Evolutionary conservation across 2,888 invertebrate species (phyloP), one percentile per base, ranked within the genome.

Genomic region (Acanthococcus lagerstroemiae): DNA sequence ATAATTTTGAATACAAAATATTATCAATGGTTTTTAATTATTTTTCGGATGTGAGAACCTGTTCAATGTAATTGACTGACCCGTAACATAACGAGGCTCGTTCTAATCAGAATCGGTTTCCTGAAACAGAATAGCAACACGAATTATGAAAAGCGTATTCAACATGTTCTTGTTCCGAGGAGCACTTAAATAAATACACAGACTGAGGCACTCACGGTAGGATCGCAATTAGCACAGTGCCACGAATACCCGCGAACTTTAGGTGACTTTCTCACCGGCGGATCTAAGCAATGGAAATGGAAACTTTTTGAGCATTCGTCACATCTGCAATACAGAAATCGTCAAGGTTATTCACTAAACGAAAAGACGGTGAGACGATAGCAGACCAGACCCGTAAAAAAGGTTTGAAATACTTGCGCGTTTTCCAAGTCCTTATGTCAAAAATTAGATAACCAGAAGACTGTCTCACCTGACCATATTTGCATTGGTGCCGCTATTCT

Each of bases 191-290:
- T 9, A 57, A 46, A 57, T n/a, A n/a, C n/a, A n/a, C n/a, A n/a
- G n/a, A n/a, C n/a, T 46, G 12, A 58, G 37, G 60, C 3, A 82
- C 83, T 82, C 76, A 88, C 91, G 73, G 90, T 90, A 68, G 90
- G 90, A 80, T 94, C 94, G 80, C 95, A 95, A 76, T 92, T 91
- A 58, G 91, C 92, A 78, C 95, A 95, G 77, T 91, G 92, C 95
- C 95, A 95, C 15, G 90, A 90, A 76, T 94, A 95, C 30, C 95
- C 94, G 65, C 93, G 84, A 73, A 88, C 86, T 80, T 95, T 95
- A 1, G 95, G 95, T 68, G 92, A 88, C 77, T 93, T 93, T 77
- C 91, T 94, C 15, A 93, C 81, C 15, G 95, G 95, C 57, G 95
- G 95, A 77, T 93, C 90, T 73, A 95, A 80, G 77, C 95, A 95